Conservation (phyloP, 2,113 vertebrate species). For the Peromyscus polionotus region DNA sequence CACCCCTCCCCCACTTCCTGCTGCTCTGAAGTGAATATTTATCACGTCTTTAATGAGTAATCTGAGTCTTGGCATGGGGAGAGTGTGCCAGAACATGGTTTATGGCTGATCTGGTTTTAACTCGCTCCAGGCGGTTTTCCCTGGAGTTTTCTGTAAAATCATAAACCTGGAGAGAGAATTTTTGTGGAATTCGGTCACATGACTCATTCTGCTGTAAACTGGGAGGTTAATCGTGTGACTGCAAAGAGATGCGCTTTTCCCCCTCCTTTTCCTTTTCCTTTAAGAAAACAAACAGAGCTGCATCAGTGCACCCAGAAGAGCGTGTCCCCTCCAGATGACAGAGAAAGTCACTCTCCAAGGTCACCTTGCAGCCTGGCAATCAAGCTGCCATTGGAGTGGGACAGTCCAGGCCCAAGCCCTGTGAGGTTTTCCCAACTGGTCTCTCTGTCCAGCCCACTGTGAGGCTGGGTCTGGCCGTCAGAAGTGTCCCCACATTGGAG, state of each 20-base stretch:
- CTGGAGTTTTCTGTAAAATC: constrained; percentile 88
- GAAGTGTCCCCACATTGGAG: constrained; percentile 40
- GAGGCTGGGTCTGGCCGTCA: not conserved
- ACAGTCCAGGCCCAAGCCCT: not conserved
- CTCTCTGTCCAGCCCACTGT: constrained; percentile 52
- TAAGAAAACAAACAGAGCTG: constrained; percentile 69
- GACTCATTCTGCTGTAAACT: constrained; percentile 73
- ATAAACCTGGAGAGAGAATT: constrained; percentile 86
- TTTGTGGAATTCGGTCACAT: constrained; percentile 80
- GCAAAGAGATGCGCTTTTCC: constrained; percentile 48
- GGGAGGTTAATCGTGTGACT: constrained; percentile 78
- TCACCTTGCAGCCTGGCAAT: not conserved
- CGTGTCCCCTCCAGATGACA: not conserved
- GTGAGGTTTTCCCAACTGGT: not conserved
- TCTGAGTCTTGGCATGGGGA: constrained; percentile 73
- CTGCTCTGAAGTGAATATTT: constrained; percentile 72
- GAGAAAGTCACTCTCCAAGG: constrained; percentile 41
- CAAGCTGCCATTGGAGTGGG: not conserved
- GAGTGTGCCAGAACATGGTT: constrained; percentile 72
- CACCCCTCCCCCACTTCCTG: constrained; percentile 22
- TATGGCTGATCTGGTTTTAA: constrained; percentile 75
- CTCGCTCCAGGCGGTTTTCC: constrained; percentile 84
- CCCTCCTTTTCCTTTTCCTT: not conserved
- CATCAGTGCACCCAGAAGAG: constrained; percentile 15
- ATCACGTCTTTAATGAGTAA: constrained; percentile 82